Conservation (phyloP, 1,140 invertebrate species). For the Drosophila bifasciata region DNA sequence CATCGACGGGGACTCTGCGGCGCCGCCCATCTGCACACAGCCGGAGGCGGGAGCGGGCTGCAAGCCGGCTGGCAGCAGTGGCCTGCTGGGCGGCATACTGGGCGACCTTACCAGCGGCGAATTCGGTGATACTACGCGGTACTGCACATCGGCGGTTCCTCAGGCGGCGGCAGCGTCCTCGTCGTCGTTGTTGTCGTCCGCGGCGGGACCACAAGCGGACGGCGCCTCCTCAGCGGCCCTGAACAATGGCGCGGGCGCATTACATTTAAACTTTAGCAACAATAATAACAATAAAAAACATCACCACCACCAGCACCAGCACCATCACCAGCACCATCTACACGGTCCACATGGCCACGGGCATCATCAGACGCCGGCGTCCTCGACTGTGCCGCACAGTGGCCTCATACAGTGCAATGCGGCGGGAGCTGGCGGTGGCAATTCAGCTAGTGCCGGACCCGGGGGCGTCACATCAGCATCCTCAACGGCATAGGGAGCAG, state of each 20-base stretch:
- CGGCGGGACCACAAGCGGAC: constrained; percentile 10
- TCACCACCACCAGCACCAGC: constrained; percentile 69
- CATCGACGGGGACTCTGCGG: constrained; percentile 78
- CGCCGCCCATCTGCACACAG: constrained; percentile 80
- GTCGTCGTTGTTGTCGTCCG: constrained; percentile 6
- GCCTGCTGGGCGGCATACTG: constrained; percentile 74
- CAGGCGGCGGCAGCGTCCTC: constrained; percentile 28
- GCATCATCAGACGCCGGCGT: constrained; percentile 35
- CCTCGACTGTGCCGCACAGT: constrained; percentile 47
- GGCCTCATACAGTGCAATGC: constrained; percentile 82
- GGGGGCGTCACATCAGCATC: constrained; percentile 43
- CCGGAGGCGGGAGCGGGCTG: constrained; percentile 70
- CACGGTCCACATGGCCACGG: constrained; percentile 39
- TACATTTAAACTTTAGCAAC: constrained; percentile 83
- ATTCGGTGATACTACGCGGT: constrained; percentile 82
- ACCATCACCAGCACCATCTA: constrained; percentile 39
- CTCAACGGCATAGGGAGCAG: constrained; percentile 62
- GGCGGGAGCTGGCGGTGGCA: constrained; percentile 38
- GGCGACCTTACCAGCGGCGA: constrained; percentile 80
- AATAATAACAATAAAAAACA: constrained; percentile 79
- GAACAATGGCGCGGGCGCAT: constrained; percentile 71
- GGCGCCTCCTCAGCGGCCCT: constrained; percentile 28
- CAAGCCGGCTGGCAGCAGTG: constrained; percentile 72
- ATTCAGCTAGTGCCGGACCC: constrained; percentile 6
- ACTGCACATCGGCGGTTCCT: constrained; percentile 80